These are phyloP conservation scores for Calliphora vomitoria DNA, from an alignment of 2,888 invertebrate species.

Conservation along the genomic window DNA sequence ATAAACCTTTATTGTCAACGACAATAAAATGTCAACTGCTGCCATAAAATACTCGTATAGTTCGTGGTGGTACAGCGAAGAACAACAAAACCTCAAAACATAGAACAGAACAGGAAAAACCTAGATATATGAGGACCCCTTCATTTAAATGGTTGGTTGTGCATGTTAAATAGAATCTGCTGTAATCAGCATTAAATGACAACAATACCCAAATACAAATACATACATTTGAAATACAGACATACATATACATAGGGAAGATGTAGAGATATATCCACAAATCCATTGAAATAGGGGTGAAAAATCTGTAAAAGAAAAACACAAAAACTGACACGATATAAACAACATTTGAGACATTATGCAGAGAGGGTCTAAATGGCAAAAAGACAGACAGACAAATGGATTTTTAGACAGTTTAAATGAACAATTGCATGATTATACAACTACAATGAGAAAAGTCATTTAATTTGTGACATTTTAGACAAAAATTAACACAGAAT, in stretches of 20 bases:
- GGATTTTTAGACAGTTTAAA: constrained; percentile 2
- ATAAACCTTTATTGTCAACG: constrained; percentile 61
- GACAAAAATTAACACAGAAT: constrained; percentile 29
- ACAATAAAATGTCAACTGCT: constrained; percentile 71
- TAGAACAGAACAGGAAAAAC: not conserved
- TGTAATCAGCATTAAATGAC: constrained; percentile 70
- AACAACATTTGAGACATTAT: constrained; percentile 7
- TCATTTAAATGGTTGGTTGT: constrained; percentile 5
- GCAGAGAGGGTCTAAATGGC: not conserved
- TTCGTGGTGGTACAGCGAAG: constrained; percentile 4
- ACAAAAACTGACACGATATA: constrained; percentile 10
- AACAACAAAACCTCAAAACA: not conserved
- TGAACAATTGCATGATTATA: not conserved
- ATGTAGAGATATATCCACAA: not conserved
- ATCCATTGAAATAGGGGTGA: not conserved
- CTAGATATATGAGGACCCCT: not conserved
- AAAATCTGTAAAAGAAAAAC: constrained; percentile 31
- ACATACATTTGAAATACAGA: not conserved
- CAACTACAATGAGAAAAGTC: constrained; percentile 10
- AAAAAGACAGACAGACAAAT: not conserved
- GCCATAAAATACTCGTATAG: constrained; percentile 42
- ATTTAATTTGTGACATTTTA: constrained; percentile 26
- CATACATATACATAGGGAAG: not conserved
- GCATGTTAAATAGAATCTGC: constrained; percentile 55
- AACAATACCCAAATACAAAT: constrained; percentile 32